A percentile compares a stretch with the other conserved stretches of the same genome.
Evolutionary conservation across 2,888 invertebrate species (phyloP).

Genomic region (Morpho achilles): DNA sequence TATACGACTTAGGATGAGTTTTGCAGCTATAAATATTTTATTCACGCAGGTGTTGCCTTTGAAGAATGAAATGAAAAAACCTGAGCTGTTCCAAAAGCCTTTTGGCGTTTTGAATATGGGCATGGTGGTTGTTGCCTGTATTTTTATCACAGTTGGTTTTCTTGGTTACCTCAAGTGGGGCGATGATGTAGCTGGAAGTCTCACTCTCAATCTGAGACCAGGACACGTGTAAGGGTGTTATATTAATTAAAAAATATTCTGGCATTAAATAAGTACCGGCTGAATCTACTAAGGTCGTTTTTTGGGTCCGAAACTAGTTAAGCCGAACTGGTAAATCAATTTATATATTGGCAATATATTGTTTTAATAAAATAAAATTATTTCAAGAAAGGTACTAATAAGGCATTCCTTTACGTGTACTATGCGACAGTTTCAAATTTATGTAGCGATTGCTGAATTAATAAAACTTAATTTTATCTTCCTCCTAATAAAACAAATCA

Average conservation of each 20-base stretch:
- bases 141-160: constrained; percentile 91
- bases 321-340: no score
- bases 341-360: no score
- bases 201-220: constrained; percentile 91
- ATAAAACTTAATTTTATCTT: no score
- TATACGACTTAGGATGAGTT: not conserved
- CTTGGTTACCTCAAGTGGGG: constrained; percentile 94
- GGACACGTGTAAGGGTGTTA: constrained; percentile 71
- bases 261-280: no score
- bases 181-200: constrained; percentile 87
- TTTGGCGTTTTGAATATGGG: constrained; percentile 94
- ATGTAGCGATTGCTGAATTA: no score
- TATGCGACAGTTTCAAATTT: no score
- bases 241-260: not conserved
- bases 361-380: no score
- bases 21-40: not conserved
- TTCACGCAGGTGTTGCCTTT: constrained; percentile 89
- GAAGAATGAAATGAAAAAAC: constrained; percentile 93
- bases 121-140: constrained; percentile 87
- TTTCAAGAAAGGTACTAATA: no score
- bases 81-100: constrained; percentile 86
- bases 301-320: no score
- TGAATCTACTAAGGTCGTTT: no score
- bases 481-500: no score
- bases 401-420: no score